Base-by-base conservation (phyloP, 2,113 vertebrate species). In the Ancistrus triradiatus region DNA sequence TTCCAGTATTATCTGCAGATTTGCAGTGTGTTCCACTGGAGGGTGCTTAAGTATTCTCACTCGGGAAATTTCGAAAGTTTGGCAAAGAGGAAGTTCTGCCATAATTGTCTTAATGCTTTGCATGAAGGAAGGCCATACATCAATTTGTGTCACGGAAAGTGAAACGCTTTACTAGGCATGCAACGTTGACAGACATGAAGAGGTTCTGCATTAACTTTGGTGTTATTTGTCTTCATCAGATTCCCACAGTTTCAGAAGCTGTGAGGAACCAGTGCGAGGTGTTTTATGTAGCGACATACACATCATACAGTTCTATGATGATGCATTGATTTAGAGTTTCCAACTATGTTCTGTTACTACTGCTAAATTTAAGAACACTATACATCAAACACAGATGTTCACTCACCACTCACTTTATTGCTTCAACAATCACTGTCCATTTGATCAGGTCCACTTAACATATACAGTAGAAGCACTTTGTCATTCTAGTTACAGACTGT, bases 181-280 rank as follows among this genome's bases (percentile, higher is more conserved):
- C 51, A 63, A 75, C 63, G 47, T 59, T 49, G 40, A 17, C 27
- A 19, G 33, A 7, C 28, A 47, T 40, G 58, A 38, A 27, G 44
- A 28, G 60, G 44, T 60, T 43, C 19, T 8, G 43, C 40, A 25
- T 56, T 55, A 75, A 61, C 37, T 68, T 53, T 4, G 3, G 15
- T 22, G 48, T 62, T 40, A 64, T 75, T 70, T 68, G 56, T 78
- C 76, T 73, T 75, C 67, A 70, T 75, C 67, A 62, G 25, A 50
- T 53, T 42, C 31, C 24, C 6, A 9, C 21, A 44, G 42, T 43
- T 25, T 18, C 28, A 19, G 24, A 46, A 48, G 40, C 3, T 9
- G 21, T 37, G 37, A n/a, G n/a, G n/a, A n/a, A n/a, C n/a, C n/a
- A n/a, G n/a, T n/a, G n/a, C n/a, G n/a, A n/a, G 18, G 42, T 58